Base-by-base conservation (phyloP, 1,140 invertebrate genomes). In the Euura saliciscinereae region DNA sequence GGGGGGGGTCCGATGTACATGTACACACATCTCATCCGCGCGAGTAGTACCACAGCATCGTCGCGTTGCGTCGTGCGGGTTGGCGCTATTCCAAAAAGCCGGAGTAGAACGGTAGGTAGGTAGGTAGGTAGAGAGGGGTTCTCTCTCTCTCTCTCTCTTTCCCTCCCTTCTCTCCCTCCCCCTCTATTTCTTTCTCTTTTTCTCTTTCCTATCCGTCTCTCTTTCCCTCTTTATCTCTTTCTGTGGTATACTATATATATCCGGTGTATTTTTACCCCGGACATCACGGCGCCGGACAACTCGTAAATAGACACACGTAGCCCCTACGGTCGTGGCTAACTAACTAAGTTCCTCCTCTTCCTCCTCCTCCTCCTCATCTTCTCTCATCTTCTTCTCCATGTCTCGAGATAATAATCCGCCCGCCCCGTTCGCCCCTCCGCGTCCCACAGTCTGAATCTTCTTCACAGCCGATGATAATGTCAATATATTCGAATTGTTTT, bases 241-340 rank as follows among this genome's bases (percentile, higher is more conserved):
- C 28, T 28, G 28, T 28, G 28, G 28, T 28, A 1, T 28, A 28
- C 28, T 28, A 28, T 28, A 28, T 28, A 76, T 78, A 78, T 81
- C 78, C 78, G 76, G 78, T 83, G 82, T 87, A 88, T 88, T 86
- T 88, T 87, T 88, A 86, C 85, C 82, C 85, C 82, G 86, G 86
- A 88, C 86, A 86, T 86, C 83, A 80, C 84, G 86, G 86, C 86
- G 86, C 86, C 86, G 85, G 83, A 88, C 85, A 88, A 87, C 84
- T 86, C 86, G 85, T 86, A 88, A 88, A 88, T 88, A 87, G 85
- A 87, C 79, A 83, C 85, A 59, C 51, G 51, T 59, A 59, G 51
- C 51, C 13, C 10, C 51, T n/a, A 59, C 51, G 51, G 51, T 59
- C 10, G 8, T n/a, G 28, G 28, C 28, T 28, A 28, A 28, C 28